phyloP scores from a whole-genome alignment of 2,888 invertebrate species.

The Malthinus flaveolus region DNA sequence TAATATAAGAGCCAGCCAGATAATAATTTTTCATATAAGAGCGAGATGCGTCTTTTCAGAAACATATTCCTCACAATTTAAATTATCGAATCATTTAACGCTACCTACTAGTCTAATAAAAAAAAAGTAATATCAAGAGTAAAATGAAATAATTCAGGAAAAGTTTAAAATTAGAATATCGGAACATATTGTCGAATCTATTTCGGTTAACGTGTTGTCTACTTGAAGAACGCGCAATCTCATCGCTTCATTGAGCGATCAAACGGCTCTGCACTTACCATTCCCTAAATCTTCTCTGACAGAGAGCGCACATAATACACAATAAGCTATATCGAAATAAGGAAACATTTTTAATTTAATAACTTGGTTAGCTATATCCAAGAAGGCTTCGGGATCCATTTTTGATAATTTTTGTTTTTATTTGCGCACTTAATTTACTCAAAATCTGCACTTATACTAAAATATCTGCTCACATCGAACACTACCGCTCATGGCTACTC shows the following conservation, averaged over 20 bases:
- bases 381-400: conserved; percentile 96
- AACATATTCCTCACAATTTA: too few species aligned
- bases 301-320: conserved; percentile 89
- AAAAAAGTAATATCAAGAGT: too few species aligned
- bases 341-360: conserved; percentile 99
- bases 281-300: conserved; percentile 93
- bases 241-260: conserved; percentile 12
- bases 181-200: conserved; percentile 8
- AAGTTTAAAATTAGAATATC: too few species aligned
- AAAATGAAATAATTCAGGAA: too few species aligned
- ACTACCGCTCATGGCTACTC: conserved; percentile 22
- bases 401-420: conserved; percentile 30
- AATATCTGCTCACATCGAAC: conserved; percentile 28
- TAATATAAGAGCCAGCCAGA: too few species aligned
- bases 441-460: conserved; percentile 22
- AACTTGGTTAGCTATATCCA: conserved; percentile 98
- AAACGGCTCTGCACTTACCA: conserved; percentile 62
- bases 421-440: conserved; percentile 14
- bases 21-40: too few species aligned
- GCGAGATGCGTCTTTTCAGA: too few species aligned
- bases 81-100: too few species aligned
- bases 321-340: conserved; percentile 98
- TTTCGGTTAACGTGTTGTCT: conserved; percentile 8
- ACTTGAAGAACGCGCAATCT: conserved; percentile 15
- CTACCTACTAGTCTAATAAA: too few species aligned